Evolutionary conservation across 2,797 vertebrate genomes (phyloP).

Genomic region (Euphonia xanthogaster): DNA sequence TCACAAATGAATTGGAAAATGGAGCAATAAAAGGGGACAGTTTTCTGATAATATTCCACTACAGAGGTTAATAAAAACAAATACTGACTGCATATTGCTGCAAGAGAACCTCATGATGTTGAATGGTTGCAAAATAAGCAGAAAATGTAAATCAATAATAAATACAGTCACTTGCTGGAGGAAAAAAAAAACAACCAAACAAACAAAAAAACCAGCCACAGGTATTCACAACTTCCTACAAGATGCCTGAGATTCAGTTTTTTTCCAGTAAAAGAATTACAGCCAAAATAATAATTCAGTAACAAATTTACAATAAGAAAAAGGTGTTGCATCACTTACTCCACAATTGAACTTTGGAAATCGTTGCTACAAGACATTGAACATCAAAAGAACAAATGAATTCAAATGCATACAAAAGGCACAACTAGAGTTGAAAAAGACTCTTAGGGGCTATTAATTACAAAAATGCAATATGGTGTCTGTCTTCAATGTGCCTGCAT

Average conservation of each 20-base stretch:
- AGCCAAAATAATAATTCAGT: background rate
- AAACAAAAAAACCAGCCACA: background rate
- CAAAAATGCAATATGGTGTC: background rate
- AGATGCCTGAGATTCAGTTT: background rate
- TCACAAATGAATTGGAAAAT: background rate
- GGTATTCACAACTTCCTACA: background rate
- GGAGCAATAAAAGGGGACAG: background rate
- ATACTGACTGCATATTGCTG: background rate
- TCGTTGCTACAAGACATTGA: background rate
- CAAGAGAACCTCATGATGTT: background rate
- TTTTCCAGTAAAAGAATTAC: background rate
- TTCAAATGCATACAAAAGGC: background rate
- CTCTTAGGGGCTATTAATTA: background rate
- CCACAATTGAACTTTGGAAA: background rate
- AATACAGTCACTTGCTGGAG: background rate
- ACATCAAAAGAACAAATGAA: background rate
- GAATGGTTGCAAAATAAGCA: background rate
- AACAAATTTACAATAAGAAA: background rate
- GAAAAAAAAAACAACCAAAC: background rate
- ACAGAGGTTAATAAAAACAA: background rate
- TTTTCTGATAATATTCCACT: background rate
- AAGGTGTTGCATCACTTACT: background rate
- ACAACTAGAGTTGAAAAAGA: background rate
- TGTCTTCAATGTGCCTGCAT: background rate
- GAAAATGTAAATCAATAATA: background rate